Base-by-base conservation (phyloP, 1,140 invertebrate species). In the Octopus bimaculoides region DNA sequence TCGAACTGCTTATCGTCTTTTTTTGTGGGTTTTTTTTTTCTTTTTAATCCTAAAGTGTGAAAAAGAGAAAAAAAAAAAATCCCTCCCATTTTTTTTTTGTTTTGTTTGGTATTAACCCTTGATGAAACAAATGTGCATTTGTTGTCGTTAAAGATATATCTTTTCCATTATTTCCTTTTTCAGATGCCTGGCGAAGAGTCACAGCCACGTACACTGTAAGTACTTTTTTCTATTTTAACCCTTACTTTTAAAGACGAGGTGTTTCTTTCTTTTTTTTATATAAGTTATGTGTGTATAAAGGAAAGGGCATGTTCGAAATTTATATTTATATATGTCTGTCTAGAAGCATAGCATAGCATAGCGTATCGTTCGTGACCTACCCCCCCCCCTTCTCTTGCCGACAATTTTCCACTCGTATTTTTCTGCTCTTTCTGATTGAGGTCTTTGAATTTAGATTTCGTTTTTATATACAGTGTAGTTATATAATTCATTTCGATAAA, bases 191-290 rank as follows among this genome's bases (percentile, higher is more conserved):
- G 78, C 77, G 85, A 86, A 78, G 85, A 86, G 77, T 78, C 80
- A 75, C 81, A 83, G 78, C 82, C 81, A 61, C 83, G 84, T 79
- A 86, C 85, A 54, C 73, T 86, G 85, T 86, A 84, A 86, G 85
- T 86, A 86, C 52, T 66, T 20, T 54, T 54, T 79, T 75, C 73
- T 41, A 73, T 79, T 54, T 12, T 54, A 54, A 77, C 71, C 26
- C 55, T 54, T n/a, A n/a, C n/a, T n/a, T n/a, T n/a, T n/a, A n/a
- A n/a, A n/a, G n/a, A n/a, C n/a, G n/a, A n/a, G n/a, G n/a, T n/a
- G n/a, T n/a, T n/a, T n/a, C n/a, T n/a, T n/a, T n/a, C n/a, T n/a
- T n/a, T n/a, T n/a, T n/a, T n/a, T n/a, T n/a, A n/a, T 41, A 41
- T 41, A 41, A 2, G 0, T 41, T 2, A 41, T 41, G 26, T 41